Percentiles rank a stretch among this genome's conserved stretches.
phyloP scores from a whole-genome alignment of 2,797 vertebrate genomes.

The Rhinella marina region DNA sequence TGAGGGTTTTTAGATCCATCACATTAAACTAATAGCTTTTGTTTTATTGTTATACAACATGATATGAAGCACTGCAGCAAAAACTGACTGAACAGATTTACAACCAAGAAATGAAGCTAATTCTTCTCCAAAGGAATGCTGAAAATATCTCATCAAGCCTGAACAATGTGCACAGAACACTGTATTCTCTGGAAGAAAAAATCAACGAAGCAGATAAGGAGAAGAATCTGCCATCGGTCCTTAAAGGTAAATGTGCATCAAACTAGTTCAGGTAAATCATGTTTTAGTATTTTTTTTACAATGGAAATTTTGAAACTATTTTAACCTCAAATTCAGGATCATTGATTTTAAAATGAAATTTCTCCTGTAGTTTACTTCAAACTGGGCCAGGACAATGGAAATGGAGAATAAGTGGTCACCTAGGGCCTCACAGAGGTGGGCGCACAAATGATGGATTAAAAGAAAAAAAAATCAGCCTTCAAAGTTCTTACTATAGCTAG shows the following conservation, averaged over 20 bases:
- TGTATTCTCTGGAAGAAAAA: conserved; percentile 78
- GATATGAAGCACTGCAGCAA: conserved; percentile 68
- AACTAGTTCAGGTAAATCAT: conserved; percentile 46
- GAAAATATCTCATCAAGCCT: conserved; percentile 71
- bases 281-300: background rate
- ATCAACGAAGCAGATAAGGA: conserved; percentile 75
- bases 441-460: too few relatives aligned
- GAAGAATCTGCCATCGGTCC: conserved; percentile 71
- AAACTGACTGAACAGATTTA: conserved; percentile 74
- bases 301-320: background rate
- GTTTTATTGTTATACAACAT: conserved; percentile 37
- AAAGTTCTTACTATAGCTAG: background rate
- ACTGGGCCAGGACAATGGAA: background rate
- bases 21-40: conserved; percentile 15
- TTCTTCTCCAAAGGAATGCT: conserved; percentile 74
- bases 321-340: background rate
- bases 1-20: background rate
- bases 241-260: conserved; percentile 74
- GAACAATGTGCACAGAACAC: conserved; percentile 66
- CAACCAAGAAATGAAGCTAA: conserved; percentile 73
- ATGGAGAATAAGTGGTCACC: background rate
- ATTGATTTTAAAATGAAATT: background rate
- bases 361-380: background rate
- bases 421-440: too few relatives aligned
- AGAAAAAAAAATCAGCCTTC: background rate